Evolutionary conservation across 2,797 vertebrate species (phyloP).

Genomic region (Takifugu ocellatus): DNA sequence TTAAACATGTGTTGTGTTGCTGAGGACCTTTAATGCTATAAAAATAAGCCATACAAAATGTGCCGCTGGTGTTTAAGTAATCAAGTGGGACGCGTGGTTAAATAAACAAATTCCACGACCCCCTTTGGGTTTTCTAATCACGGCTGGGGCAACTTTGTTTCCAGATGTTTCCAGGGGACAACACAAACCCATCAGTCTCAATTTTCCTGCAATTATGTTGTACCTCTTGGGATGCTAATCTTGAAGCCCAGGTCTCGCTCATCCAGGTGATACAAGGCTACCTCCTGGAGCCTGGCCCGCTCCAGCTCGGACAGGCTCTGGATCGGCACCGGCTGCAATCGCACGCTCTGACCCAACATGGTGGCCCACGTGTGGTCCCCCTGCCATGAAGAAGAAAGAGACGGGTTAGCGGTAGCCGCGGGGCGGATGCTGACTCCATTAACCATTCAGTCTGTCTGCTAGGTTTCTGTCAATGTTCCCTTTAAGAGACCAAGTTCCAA

Average conservation of each 20-base stretch:
- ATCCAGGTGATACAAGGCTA: slow-evolving; percentile 81
- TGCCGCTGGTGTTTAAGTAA: background rate
- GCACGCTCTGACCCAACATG: slow-evolving; percentile 72
- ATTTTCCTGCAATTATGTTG: background rate
- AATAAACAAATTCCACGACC: background rate
- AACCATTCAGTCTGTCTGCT: background rate
- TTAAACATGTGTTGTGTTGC: no score
- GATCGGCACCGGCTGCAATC: slow-evolving; percentile 80
- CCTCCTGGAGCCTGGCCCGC: slow-evolving; percentile 84
- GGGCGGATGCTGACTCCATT: background rate
- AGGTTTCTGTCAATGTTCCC: no score
- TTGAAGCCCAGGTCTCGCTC: slow-evolving; percentile 73
- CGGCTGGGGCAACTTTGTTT: background rate
- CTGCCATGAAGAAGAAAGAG: slow-evolving; percentile 29
- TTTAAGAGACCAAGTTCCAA: no score
- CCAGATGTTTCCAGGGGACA: slow-evolving; percentile 1
- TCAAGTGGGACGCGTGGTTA: background rate
- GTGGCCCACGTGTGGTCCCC: slow-evolving; percentile 65
- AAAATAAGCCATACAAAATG: background rate
- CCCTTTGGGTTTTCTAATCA: slow-evolving; percentile 8
- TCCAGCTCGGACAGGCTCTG: slow-evolving; percentile 92
- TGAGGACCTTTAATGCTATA: no score
- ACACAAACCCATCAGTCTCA: background rate
- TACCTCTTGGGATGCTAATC: slow-evolving; percentile 81
- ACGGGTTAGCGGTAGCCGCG: background rate